Conservation (phyloP, 2,888 invertebrate species). For the Drosophila hamatofila region DNA sequence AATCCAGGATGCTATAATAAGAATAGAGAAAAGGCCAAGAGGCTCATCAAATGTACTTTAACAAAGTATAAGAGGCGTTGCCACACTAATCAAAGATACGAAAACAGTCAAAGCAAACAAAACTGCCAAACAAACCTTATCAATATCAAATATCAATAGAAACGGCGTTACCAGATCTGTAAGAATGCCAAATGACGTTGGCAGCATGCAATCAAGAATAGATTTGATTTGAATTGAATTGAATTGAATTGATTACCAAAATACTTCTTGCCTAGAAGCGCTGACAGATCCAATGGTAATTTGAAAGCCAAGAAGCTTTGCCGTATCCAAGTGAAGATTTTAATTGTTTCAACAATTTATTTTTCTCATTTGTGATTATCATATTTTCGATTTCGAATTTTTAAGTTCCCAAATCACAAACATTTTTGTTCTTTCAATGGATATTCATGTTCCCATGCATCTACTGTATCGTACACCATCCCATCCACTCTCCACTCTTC, state of each 20-base stretch:
- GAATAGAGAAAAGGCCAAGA: not conserved
- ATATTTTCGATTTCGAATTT: not conserved
- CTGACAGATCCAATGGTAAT: not conserved
- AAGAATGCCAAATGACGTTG: not conserved
- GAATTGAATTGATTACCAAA: not conserved
- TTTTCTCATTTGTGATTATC: not conserved
- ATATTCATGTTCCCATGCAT: not conserved
- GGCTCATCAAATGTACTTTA: not conserved
- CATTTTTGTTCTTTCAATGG: not conserved
- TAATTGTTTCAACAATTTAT: not conserved
- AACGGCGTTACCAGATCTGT: not conserved
- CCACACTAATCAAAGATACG: not conserved
- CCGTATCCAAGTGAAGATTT: conserved; percentile 14
- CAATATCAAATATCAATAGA: not conserved
- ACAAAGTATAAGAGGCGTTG: not conserved
- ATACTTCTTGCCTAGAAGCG: not conserved
- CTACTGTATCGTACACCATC: not conserved
- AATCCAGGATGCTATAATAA: too few relatives aligned
- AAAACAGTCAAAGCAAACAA: not conserved
- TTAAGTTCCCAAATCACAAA: not conserved
- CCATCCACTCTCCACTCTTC: not conserved
- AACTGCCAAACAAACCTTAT: not conserved
- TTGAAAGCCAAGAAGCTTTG: conserved; percentile 2
- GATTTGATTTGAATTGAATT: too few relatives aligned
- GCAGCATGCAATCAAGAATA: not conserved